Conservation (phyloP, 2,113 vertebrate species). For the Engystomops pustulosus region DNA sequence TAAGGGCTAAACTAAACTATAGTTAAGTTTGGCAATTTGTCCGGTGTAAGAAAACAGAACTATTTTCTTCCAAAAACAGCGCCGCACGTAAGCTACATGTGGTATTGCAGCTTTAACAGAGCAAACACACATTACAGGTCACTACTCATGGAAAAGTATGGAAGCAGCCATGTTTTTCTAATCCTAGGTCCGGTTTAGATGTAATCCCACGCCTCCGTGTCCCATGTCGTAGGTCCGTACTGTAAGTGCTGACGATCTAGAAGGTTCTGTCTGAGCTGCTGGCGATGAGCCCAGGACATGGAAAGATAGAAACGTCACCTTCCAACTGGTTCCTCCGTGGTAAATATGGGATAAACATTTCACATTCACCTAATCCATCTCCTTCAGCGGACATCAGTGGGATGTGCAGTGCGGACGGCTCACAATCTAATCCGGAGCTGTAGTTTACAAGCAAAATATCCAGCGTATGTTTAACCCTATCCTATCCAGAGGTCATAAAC, state of each 20-base stretch:
- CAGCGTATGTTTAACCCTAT: too few relatives aligned
- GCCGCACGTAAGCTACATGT: too few relatives aligned
- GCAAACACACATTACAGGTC: background rate
- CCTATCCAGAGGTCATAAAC: too few relatives aligned
- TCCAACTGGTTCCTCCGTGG: background rate
- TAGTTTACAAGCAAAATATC: too few relatives aligned
- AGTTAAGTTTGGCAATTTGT: too few relatives aligned
- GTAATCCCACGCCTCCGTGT: background rate
- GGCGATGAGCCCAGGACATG: slow-evolving; percentile 10
- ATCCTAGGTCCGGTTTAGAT: background rate
- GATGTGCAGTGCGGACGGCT: too few relatives aligned
- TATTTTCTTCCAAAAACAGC: too few relatives aligned
- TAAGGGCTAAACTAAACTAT: too few relatives aligned
- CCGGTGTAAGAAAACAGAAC: too few relatives aligned
- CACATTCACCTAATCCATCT: slow-evolving; percentile 5
- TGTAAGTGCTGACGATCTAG: background rate
- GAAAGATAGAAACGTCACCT: slow-evolving; percentile 5
- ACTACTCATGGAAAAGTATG: background rate
- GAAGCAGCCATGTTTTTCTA: background rate
- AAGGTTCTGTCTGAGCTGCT: background rate
- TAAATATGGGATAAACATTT: background rate
- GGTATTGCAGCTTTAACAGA: background rate
- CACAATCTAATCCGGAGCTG: too few relatives aligned
- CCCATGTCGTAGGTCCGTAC: background rate
- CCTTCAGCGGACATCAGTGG: too few relatives aligned